phyloP scores from a whole-genome alignment of 2,888 invertebrate species.

The Vanessa cardui region DNA sequence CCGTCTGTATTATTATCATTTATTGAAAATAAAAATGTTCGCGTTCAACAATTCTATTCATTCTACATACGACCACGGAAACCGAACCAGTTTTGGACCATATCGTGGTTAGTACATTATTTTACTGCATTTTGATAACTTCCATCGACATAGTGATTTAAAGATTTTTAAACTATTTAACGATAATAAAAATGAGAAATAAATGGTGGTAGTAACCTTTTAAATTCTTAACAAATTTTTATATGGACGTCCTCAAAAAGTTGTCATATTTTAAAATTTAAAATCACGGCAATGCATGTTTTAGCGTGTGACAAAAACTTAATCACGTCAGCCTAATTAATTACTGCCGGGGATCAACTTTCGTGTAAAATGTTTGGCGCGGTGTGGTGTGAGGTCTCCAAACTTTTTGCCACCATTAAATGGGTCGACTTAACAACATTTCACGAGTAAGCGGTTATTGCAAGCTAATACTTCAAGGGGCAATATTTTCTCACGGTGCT shows the following conservation, averaged over 20 bases:
- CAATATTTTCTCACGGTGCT: slow-evolving; percentile 38
- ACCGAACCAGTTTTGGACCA: slow-evolving; percentile 41
- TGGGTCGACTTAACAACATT: slow-evolving; percentile 37
- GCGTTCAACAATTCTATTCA: slow-evolving; percentile 35
- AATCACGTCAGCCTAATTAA: slow-evolving; percentile 47
- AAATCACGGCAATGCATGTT: slow-evolving; percentile 14
- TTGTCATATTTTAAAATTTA: background rate
- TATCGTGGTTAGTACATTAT: background rate
- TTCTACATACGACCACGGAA: slow-evolving; percentile 42
- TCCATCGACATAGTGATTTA: background rate
- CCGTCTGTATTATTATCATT: slow-evolving; percentile 43
- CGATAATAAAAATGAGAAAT: no score
- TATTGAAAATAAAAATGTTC: slow-evolving; percentile 40
- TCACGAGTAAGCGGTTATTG: slow-evolving; percentile 26
- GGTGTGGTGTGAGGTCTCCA: slow-evolving; percentile 53
- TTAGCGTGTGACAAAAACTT: slow-evolving; percentile 38
- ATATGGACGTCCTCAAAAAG: background rate
- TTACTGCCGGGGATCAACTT: slow-evolving; percentile 53
- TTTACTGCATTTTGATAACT: background rate
- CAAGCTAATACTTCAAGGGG: slow-evolving; percentile 5
- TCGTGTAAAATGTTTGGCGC: slow-evolving; percentile 47
- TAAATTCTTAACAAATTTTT: background rate
- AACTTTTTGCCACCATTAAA: slow-evolving; percentile 50
- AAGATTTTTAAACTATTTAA: no score
- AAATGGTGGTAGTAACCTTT: no score